These are phyloP conservation scores for Drosophila kohkoa DNA, from an alignment of 1,140 invertebrate genomes.

Conservation along the genomic window DNA sequence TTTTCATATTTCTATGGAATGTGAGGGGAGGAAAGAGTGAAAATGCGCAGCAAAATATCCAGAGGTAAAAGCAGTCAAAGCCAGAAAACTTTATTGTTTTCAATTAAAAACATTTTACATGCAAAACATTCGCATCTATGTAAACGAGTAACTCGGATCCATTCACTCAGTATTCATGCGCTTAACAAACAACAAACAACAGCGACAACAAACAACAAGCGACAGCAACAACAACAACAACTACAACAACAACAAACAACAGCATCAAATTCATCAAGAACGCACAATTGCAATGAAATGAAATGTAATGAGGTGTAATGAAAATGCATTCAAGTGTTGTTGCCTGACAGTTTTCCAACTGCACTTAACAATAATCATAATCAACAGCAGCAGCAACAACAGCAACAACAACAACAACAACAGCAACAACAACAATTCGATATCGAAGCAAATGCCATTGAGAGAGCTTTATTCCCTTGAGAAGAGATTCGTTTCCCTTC, in stretches of 20 bases:
- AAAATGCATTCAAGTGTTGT: constrained; percentile 78
- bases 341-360: constrained; percentile 65
- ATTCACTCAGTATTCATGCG: constrained; percentile 55
- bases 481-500: not conserved
- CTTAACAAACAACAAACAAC: constrained; percentile 35
- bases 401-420: constrained; percentile 36
- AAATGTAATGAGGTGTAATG: constrained; percentile 83
- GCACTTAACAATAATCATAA: constrained; percentile 76
- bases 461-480: not conserved
- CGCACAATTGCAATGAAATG: constrained; percentile 78
- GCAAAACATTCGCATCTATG: constrained; percentile 64
- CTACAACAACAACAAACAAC: constrained; percentile 16
- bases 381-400: constrained; percentile 31
- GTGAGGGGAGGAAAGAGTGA: not conserved
- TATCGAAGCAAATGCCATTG: not conserved
- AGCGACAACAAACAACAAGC: constrained; percentile 2
- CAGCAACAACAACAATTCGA: constrained; percentile 40
- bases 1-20: constrained; percentile 54
- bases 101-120: constrained; percentile 83
- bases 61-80: constrained; percentile 32
- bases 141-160: constrained; percentile 70
- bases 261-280: constrained; percentile 38
- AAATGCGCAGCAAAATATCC: constrained; percentile 3
- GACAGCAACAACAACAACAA: constrained; percentile 11
- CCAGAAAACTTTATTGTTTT: constrained; percentile 80